These are phyloP conservation scores for Nysson spinosus DNA, from an alignment of 2,888 invertebrate genomes.

Conservation along the genomic window DNA sequence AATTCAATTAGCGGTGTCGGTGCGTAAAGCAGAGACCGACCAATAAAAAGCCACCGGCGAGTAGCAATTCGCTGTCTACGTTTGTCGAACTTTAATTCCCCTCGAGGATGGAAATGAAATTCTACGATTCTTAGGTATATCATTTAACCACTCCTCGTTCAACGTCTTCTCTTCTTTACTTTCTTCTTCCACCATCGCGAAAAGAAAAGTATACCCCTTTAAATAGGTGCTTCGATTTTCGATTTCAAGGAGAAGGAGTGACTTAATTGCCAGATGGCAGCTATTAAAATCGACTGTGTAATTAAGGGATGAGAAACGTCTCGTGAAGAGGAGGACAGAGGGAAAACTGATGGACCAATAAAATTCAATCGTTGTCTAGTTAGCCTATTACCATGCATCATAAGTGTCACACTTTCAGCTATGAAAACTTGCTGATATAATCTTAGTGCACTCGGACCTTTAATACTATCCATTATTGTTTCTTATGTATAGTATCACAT, in stretches of 20 bases:
- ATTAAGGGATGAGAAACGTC: slow-evolving; percentile 31
- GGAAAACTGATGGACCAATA: slow-evolving; percentile 51
- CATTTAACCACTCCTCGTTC: background rate
- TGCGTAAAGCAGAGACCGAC: slow-evolving; percentile 15
- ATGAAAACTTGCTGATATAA: background rate
- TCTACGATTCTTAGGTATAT: slow-evolving; percentile 18
- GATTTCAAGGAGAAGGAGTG: background rate
- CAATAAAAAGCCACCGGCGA: slow-evolving; percentile 29
- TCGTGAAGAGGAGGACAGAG: slow-evolving; percentile 3
- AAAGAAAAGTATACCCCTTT: too few relatives aligned
- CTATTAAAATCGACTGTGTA: slow-evolving; percentile 39
- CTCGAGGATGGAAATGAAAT: slow-evolving; percentile 49
- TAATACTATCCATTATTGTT: slow-evolving; percentile 5
- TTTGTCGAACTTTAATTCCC: slow-evolving; percentile 42
- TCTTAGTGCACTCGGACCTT: slow-evolving; percentile 4
- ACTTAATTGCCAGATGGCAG: slow-evolving; percentile 47
- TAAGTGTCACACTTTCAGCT: slow-evolving; percentile 37
- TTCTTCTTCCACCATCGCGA: background rate
- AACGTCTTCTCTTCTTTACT: background rate
- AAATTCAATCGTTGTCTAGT: slow-evolving; percentile 47
- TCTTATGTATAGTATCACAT: too few relatives aligned
- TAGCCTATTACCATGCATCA: slow-evolving; percentile 49
- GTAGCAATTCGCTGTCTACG: slow-evolving; percentile 25
- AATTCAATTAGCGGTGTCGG: slow-evolving; percentile 41
- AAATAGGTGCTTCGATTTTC: background rate